Percentiles rank a stretch among this genome's conserved stretches.
These are phyloP conservation scores for Coturnix japonica DNA, from an alignment of 2,113 vertebrate species.

Conservation along the genomic window DNA sequence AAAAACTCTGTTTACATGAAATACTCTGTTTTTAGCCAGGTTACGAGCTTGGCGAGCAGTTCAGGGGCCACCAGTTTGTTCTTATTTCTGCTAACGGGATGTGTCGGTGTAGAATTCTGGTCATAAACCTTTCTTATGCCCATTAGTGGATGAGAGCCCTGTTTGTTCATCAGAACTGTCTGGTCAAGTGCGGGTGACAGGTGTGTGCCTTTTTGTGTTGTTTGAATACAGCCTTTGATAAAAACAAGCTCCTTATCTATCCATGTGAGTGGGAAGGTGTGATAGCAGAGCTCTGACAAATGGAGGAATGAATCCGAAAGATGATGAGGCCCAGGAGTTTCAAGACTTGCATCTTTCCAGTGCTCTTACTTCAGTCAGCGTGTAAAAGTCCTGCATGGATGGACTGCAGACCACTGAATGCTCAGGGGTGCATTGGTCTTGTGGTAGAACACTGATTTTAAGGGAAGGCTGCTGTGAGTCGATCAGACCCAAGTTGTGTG, in stretches of 20 bases:
- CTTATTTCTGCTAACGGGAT: neutral
- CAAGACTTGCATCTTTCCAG: neutral
- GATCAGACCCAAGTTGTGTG: neutral
- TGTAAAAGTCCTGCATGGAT: neutral
- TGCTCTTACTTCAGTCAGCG: neutral
- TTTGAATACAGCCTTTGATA: neutral
- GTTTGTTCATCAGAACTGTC: neutral
- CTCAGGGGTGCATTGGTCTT: fast-evolving
- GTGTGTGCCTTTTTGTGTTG: neutral
- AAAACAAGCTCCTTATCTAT: neutral
- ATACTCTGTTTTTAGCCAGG: neutral
- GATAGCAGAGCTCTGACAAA: neutral
- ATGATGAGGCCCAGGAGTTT: neutral
- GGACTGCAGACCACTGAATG: neutral
- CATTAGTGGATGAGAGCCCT: neutral
- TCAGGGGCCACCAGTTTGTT: neutral
- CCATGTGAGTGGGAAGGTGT: neutral
- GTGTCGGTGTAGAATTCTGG: neutral
- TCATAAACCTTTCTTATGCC: neutral
- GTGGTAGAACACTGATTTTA: neutral
- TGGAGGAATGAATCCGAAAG: neutral
- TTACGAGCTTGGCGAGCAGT: neutral
- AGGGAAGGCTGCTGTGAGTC: neutral
- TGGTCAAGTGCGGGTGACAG: neutral
- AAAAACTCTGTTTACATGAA: neutral